Conservation (phyloP, 2,888 invertebrate genomes). For the Prenolepis imparis region DNA sequence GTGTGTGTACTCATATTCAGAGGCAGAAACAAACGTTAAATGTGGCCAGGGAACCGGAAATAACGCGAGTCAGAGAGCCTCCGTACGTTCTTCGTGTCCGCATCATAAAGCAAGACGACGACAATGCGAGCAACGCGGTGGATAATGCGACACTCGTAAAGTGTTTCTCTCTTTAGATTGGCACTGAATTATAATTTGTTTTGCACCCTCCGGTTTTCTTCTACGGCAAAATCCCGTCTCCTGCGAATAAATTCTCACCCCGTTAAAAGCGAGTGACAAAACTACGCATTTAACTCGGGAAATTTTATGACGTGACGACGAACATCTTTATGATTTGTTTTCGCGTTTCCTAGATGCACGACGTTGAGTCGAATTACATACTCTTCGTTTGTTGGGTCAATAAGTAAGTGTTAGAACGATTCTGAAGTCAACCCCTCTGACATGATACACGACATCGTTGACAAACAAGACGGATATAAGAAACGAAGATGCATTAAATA, state of each 20-base stretch:
- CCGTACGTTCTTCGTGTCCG: slow-evolving; percentile 63
- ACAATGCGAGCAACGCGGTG: slow-evolving; percentile 77
- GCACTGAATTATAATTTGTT: slow-evolving; percentile 24
- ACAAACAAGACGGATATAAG: background rate
- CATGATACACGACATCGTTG: background rate
- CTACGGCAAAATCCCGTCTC: background rate
- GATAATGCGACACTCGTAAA: slow-evolving; percentile 77
- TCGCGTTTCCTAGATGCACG: slow-evolving; percentile 20
- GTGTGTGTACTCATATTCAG: background rate
- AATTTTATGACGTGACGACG: slow-evolving; percentile 65
- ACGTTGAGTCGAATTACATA: background rate
- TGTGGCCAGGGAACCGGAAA: slow-evolving; percentile 82
- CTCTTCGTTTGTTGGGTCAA: slow-evolving; percentile 1
- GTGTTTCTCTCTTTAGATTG: slow-evolving; percentile 43
- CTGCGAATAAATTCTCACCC: slow-evolving; percentile 40
- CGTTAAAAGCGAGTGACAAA: slow-evolving; percentile 42
- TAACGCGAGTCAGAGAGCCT: slow-evolving; percentile 78
- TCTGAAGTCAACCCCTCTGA: background rate
- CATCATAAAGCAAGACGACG: slow-evolving; percentile 71
- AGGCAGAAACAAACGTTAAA: slow-evolving; percentile 82
- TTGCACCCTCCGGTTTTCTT: slow-evolving; percentile 20
- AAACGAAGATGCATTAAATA: background rate
- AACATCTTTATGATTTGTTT: slow-evolving; percentile 63
- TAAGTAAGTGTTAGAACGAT: background rate
- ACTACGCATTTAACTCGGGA: slow-evolving; percentile 40